Conservation (phyloP, 1,140 invertebrate genomes). For the Sycophila sp. region DNA sequence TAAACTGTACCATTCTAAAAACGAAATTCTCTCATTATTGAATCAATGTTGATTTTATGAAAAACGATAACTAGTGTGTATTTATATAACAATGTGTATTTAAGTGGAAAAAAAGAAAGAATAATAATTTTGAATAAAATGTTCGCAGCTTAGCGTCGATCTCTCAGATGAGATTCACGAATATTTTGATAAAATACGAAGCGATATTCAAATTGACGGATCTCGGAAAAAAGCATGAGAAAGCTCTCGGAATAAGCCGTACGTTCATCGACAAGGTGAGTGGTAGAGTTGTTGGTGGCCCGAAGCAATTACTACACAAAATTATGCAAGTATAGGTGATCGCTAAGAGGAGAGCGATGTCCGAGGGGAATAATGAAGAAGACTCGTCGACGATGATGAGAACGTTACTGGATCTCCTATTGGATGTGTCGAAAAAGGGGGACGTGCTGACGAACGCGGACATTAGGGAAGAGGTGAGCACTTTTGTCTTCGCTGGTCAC, state of each 20-base stretch:
- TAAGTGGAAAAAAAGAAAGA: too few relatives aligned
- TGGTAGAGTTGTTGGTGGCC: background rate
- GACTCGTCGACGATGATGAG: conserved; percentile 56
- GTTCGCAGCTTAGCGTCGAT: conserved; percentile 57
- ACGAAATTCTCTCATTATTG: too few relatives aligned
- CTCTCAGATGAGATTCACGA: conserved; percentile 65
- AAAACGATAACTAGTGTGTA: too few relatives aligned
- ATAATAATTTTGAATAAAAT: too few relatives aligned
- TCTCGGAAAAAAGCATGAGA: conserved; percentile 65
- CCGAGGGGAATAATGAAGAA: conserved; percentile 44
- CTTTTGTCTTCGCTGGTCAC: conserved; percentile 77
- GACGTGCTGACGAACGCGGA: conserved; percentile 55
- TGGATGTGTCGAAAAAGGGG: conserved; percentile 62
- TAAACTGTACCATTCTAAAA: too few relatives aligned
- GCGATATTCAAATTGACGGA: conserved; percentile 68
- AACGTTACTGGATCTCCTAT: conserved; percentile 73
- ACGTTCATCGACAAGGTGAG: conserved; percentile 67
- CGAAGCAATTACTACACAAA: too few relatives aligned
- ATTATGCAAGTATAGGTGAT: conserved; percentile 67
- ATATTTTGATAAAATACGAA: conserved; percentile 70
- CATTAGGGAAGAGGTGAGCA: conserved; percentile 73
- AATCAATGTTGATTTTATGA: too few relatives aligned
- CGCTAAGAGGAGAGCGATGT: conserved; percentile 46
- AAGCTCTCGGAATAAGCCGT: conserved; percentile 69
- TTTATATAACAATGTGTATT: too few relatives aligned